phyloP scores from a whole-genome alignment of 2,888 invertebrate species.

The Adelognathus sp. region DNA sequence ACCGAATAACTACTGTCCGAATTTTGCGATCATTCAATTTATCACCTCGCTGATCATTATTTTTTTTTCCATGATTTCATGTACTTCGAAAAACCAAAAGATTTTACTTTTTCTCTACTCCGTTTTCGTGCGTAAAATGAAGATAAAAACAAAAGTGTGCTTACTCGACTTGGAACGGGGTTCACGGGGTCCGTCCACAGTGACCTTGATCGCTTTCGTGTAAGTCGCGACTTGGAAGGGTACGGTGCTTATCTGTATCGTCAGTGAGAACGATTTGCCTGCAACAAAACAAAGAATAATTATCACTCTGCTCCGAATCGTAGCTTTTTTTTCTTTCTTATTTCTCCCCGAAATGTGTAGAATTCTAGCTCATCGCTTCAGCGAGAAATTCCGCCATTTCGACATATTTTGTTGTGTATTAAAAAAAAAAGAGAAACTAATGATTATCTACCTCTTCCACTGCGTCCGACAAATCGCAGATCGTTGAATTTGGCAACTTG shows the following conservation, averaged over 20 bases:
- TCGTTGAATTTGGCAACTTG: conserved; percentile 99
- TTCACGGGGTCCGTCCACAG: conserved; percentile 99
- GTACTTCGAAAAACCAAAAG: not conserved
- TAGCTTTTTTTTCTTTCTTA: not conserved
- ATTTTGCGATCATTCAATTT: not conserved
- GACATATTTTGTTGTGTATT: too few relatives aligned
- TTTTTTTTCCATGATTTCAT: too few relatives aligned
- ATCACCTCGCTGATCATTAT: not conserved
- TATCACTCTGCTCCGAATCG: not conserved
- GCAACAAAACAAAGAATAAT: conserved; percentile 66
- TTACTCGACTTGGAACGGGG: conserved; percentile 98
- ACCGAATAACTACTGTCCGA: not conserved
- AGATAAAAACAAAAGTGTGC: conserved; percentile 79
- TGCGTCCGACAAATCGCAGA: conserved; percentile 97
- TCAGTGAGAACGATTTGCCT: conserved; percentile 96
- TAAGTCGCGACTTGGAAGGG: conserved; percentile 95
- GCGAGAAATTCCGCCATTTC: too few relatives aligned
- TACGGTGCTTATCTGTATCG: conserved; percentile 94
- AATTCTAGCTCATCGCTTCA: too few relatives aligned
- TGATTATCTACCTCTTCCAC: conserved; percentile 93
- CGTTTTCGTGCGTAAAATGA: too few relatives aligned
- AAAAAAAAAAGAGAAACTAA: not conserved
- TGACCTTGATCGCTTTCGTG: conserved; percentile 98
- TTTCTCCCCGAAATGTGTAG: too few relatives aligned
- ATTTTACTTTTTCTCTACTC: too few relatives aligned